Evolutionary conservation across 2,888 invertebrate species (phyloP), one percentile per base, ranked within the genome.

Genomic region (Sminthurinus aureus): DNA sequence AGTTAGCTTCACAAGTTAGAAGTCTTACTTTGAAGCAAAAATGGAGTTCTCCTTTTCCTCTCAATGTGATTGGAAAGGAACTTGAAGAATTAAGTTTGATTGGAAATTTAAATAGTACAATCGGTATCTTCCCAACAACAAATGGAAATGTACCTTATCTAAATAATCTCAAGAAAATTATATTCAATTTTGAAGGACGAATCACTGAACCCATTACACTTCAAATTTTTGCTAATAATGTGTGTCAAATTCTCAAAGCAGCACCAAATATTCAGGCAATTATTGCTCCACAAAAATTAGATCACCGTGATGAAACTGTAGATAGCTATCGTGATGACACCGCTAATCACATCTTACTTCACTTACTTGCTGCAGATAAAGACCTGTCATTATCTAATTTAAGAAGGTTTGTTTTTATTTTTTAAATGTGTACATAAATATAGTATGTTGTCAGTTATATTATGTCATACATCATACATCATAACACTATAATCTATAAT

Each of bases 291-390:
- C 64, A 79, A 26, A 79, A 79, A 38, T 69, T 79, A 38, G 69
- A 79, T 66, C 79, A 79, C 12, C 79, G 79, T 6, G 79, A 79
- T 79, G 79, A 79, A 71, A 79, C 79, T 2, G 79, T 66, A 0
- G 79, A 79, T 20, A 69, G 69, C 13, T 79, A 69, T 51, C 38
- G 79, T 12, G 79, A 79, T 20, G 66, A 79, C 22, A 79, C 79
- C 20, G 79, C 79, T 6, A 79, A 79, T 67, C 79, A 79, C 50
- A 79, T 79, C 6, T 67, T 79, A n/a, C 24, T 79, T 15, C 79
- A 79, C n/a, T 51, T 79, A n/a, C 50, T 79, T 6, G 69, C 79
- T 3, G 26, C 79, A 15, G 79, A 79, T 69, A 38, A 69, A 51
- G 66, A 79, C n/a, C 18, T 79, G 9, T 50, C 67, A 20, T 51